Conservation (phyloP, 2,113 vertebrate genomes). For the Lanius ludovicianus region DNA sequence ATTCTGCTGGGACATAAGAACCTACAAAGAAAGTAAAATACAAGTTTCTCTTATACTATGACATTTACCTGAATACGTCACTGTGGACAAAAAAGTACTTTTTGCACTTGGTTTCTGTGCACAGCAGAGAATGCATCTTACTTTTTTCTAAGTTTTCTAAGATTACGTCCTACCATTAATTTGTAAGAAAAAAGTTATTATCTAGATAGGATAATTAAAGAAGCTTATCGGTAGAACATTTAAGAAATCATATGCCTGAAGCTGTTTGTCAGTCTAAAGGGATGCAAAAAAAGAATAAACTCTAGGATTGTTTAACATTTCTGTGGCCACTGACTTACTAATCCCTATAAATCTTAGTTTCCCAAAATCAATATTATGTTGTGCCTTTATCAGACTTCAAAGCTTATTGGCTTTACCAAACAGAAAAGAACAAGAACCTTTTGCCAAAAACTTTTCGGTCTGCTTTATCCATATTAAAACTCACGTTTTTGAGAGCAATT, state of each 20-base stretch:
- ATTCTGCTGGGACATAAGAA: slow-evolving; percentile 93
- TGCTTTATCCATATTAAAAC: background rate
- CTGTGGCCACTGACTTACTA: background rate
- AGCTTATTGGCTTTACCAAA: background rate
- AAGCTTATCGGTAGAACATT: background rate
- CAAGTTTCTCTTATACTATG: background rate
- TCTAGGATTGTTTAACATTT: background rate
- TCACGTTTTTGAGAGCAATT: background rate
- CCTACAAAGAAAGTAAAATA: slow-evolving; percentile 73
- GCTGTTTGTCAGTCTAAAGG: background rate
- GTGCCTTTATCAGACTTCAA: background rate
- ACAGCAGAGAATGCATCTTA: background rate
- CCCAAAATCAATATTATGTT: background rate
- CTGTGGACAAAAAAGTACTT: background rate
- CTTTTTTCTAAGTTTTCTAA: background rate
- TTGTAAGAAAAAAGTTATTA: background rate
- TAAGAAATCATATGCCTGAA: background rate
- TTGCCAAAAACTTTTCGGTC: background rate
- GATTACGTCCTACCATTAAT: background rate
- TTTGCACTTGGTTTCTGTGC: background rate
- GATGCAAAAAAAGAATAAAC: background rate
- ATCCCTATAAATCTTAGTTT: background rate
- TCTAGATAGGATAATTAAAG: background rate
- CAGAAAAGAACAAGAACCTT: background rate
- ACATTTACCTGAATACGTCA: background rate